These are phyloP conservation scores for Actinia equina DNA, from an alignment of 64 coral and sea anemone species.

Conservation along the genomic window DNA sequence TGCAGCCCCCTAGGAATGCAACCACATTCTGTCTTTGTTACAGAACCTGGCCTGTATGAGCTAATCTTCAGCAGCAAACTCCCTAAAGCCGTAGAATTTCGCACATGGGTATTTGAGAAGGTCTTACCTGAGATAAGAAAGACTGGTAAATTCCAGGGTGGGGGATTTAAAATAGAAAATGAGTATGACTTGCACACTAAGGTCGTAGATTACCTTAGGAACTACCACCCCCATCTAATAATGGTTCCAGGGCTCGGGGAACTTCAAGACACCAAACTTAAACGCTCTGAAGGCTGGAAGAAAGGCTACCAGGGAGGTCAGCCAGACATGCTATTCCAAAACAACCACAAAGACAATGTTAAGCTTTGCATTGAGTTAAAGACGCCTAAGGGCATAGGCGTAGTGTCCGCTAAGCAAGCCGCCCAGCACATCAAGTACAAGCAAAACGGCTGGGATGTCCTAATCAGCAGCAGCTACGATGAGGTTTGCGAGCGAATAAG, in stretches of 20 bases:
- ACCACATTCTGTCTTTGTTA: neutral
- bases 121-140: neutral
- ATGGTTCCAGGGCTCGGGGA: slow-evolving; percentile 16
- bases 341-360: neutral
- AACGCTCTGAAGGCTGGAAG: neutral
- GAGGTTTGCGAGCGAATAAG: too few species aligned
- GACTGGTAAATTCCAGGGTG: neutral
- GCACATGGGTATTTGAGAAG: neutral
- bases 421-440: too few species aligned
- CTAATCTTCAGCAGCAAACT: neutral
- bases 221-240: neutral
- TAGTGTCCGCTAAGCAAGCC: too few species aligned
- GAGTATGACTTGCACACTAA: neutral
- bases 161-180: neutral
- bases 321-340: neutral
- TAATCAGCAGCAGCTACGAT: too few species aligned
- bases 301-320: slow-evolving; percentile 17
- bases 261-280: neutral
- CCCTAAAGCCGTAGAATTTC: neutral
- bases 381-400: neutral
- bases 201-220: slow-evolving; percentile 7
- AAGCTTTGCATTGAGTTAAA: slow-evolving; percentile 24
- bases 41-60: neutral
- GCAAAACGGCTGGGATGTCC: neutral
- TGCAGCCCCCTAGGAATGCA: neutral